phyloP scores from a whole-genome alignment of 2,888 invertebrate species.

The Trissonchulus latispiculum region DNA sequence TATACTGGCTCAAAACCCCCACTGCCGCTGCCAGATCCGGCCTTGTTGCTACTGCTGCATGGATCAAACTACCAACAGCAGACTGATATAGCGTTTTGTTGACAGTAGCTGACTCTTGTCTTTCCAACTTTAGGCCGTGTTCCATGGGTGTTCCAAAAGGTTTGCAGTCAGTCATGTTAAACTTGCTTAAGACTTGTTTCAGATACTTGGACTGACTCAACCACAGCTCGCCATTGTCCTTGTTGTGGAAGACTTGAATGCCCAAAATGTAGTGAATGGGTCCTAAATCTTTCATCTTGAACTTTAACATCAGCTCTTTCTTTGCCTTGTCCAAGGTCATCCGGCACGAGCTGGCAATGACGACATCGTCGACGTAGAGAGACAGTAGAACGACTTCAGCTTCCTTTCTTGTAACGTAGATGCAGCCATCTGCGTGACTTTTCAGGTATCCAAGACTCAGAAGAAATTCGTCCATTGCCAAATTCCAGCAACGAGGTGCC shows the following conservation, averaged over 20 bases:
- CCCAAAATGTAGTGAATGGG: not conserved
- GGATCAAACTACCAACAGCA: conserved; percentile 20
- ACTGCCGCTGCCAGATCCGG: conserved; percentile 24
- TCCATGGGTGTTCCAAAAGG: conserved; percentile 23
- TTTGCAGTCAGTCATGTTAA: conserved; percentile 21
- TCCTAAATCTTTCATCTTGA: conserved; percentile 15
- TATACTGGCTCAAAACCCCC: not conserved
- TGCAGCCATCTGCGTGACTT: not conserved
- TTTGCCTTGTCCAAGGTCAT: not conserved
- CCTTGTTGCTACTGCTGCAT: conserved; percentile 13
- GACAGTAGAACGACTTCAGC: not conserved
- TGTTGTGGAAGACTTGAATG: not conserved
- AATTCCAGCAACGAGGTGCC: conserved; percentile 29
- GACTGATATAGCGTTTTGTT: conserved; percentile 8
- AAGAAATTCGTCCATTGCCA: conserved; percentile 22
- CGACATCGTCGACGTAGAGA: not conserved
- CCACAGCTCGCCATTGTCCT: not conserved
- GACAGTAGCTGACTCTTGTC: not conserved
- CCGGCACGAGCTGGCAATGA: not conserved
- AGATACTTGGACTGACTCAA: conserved; percentile 19
- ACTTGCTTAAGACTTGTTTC: conserved; percentile 19
- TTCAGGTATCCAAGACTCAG: conserved; percentile 16
- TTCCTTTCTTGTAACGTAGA: not conserved
- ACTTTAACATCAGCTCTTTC: conserved; percentile 12
- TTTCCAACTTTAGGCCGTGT: not conserved